Base-by-base conservation (phyloP, 2,888 invertebrate species). In the Prosapia bicincta region DNA sequence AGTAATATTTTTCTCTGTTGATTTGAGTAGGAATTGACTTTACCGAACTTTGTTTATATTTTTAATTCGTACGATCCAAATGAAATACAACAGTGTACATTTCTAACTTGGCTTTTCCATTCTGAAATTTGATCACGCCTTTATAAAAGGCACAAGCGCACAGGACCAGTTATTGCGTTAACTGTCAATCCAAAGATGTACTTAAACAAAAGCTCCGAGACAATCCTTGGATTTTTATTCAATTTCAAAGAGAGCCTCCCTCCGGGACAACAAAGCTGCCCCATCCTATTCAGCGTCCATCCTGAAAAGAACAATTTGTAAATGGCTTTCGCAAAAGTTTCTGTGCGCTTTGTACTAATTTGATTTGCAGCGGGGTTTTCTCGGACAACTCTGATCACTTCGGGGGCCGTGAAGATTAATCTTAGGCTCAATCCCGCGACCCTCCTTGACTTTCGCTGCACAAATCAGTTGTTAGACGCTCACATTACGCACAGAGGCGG, bases 281-380 rank as follows among this genome's bases (percentile, higher is more conserved):
- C 20, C 54, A n/a, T 54, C 20, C 54, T 54, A 54, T 54, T 54
- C 20, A 54, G 54, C 38, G 38, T 54, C 54, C 20, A 54, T 54
- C n/a, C 54, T 54, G 54, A 54, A 54, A 54, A 54, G 54, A 54
- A 54, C 54, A 54, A 54, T 54, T 54, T 54, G 54, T 54, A 54
- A 54, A 54, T 54, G 54, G 54, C 54, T 54, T 54, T 54, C 54
- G 20, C 54, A 54, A 54, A 54, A 54, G 54, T 54, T 54, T 54
- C 54, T 54, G 10, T 54, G 54, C 54, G n/a, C 54, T 54, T 54
- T 54, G 54, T 54, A 54, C 20, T 54, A 54, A 54, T 54, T 54
- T 54, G 54, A 54, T 54, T 54, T 54, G 54, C 54, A 54, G 20
- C 54, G 54, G 54, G 54, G 54, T 54, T 54, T 54, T n/a, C 20